These are phyloP conservation scores for Micropoecilia bifurca DNA, from an alignment of 2,797 vertebrate genomes.

Conservation along the genomic window DNA sequence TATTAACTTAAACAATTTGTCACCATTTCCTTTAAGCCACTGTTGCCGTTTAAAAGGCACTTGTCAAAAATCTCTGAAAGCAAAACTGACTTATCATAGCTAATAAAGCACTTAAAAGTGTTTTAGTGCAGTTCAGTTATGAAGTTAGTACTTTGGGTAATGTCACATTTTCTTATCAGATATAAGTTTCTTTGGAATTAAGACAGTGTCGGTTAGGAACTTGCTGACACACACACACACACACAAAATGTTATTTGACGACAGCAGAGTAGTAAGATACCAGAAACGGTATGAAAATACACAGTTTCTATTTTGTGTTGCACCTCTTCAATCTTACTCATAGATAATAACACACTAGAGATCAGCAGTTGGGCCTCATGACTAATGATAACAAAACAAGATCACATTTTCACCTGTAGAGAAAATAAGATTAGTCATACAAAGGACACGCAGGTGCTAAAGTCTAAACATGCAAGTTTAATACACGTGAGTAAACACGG, in stretches of 20 bases:
- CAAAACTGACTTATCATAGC: constrained; percentile 58
- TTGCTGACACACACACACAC: neutral
- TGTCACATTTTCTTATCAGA: constrained; percentile 24
- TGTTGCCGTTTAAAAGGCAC: constrained; percentile 5
- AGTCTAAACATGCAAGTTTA: constrained; percentile 38
- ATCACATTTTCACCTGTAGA: constrained; percentile 58
- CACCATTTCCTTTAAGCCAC: constrained; percentile 11
- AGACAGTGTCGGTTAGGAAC: neutral
- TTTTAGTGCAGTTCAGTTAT: constrained; percentile 9
- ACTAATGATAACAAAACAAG: constrained; percentile 55
- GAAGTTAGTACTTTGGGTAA: constrained; percentile 28
- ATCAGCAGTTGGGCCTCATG: constrained; percentile 36
- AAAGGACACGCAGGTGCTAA: constrained; percentile 29
- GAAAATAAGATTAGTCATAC: constrained; percentile 54
- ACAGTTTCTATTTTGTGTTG: constrained; percentile 20
- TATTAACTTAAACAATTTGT: constrained; percentile 31
- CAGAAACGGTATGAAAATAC: neutral
- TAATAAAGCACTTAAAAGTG: constrained; percentile 38
- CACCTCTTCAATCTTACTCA: constrained; percentile 43
- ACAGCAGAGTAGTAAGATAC: neutral
- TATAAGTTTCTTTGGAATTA: constrained; percentile 13
- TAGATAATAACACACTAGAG: constrained; percentile 27
- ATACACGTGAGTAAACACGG: constrained; percentile 17
- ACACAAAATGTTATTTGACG: neutral
- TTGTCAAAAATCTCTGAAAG: constrained; percentile 38